Base-by-base conservation (phyloP, 2,888 invertebrate species). In the Rotaria magnacalcarata region DNA sequence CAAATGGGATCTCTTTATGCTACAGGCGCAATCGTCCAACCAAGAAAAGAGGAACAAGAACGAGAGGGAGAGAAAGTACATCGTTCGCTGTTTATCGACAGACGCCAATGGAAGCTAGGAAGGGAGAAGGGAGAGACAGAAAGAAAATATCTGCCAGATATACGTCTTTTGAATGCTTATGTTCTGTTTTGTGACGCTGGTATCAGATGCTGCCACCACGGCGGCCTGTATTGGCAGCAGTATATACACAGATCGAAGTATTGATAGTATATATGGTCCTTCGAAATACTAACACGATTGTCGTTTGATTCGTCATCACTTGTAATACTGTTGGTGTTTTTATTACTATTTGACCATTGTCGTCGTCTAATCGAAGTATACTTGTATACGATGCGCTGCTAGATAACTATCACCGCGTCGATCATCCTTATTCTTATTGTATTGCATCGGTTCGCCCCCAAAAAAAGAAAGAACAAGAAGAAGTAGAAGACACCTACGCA, bases 11-110 rank as follows among this genome's bases (percentile, higher is more conserved):
- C 67, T 67, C 27, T 67, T 67, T 67, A 67, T 67, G 67, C 67
- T 67, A 67, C 67, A 67, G 67, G 67, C 67, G 11, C 67, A 67
- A 67, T 67, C 67, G 67, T 67, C 67, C 67, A 67, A 67, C 67
- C 67, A 67, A 67, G 67, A 67, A 67, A 27, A 67, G 34, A 67
- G 27, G 67, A 67, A 67, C 27, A 67, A 67, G 67, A 67, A 67
- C 11, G 27, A 34, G 67, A 67, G 10, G 67, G 34, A 67, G 67
- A 67, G 67, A 67, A 67, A 67, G 67, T 34, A 67, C 67, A 67
- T 67, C 67, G 67, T 34, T 67, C 67, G 24, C 27, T 67, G 67
- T 67, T 67, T 67, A 67, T 67, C 67, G 67, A 67, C 14, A 67
- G 67, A 67, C 67, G 67, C 67, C 67, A 16, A 24, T 67, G 14